Base-by-base conservation (phyloP, 2,113 vertebrate species). In the Nycticebus coucang region DNA sequence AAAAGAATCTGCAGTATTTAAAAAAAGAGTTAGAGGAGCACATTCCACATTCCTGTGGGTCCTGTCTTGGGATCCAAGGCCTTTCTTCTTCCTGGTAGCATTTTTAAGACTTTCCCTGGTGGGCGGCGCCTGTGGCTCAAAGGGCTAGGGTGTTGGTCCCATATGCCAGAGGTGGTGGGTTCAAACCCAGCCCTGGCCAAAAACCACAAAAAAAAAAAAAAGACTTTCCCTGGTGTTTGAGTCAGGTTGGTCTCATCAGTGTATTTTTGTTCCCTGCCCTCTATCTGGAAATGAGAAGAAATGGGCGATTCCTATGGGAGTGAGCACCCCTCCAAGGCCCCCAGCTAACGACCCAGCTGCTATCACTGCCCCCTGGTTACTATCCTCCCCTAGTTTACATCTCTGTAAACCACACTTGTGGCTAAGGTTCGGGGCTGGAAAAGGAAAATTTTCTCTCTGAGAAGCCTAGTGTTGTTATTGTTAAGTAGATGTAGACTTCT, bases 41-140 rank as follows among this genome's bases (percentile, higher is more conserved):
- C 35, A 75, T 74, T 75, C 41, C 75, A 78, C 95, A 94, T 96
- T 97, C 92, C 83, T 87, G 75, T 35, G 75, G 94, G 75, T 66
- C 90, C 15, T 92, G 7, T 91, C 41, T 79, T 57, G 0, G 37
- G n/a, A 86, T 80, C 33, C 91, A 89, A 97, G 50, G 71, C 30
- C 55, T 69, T 89, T 71, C 45, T 84, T 83, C 57, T 72, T 93
- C 13, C 2, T 69, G 37, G 35, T 69, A 80, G 62, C n/a, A 82
- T 69, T 95, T 96, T 89, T 6, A 77, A 95, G 62, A 81, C 41
- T 68, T 92, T 50, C 62, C 35, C 7, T 78, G 57, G 57, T 64
- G n/a, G n/a, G n/a, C n/a, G n/a, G n/a, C n/a, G n/a, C n/a, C n/a
- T n/a, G n/a, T n/a, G n/a, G n/a, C n/a, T n/a, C n/a, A n/a, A n/a